A percentile compares a stretch with the other conserved stretches of the same genome.
These are phyloP conservation scores for Megaceryle torquata DNA, from an alignment of 2,113 vertebrate genomes.

Conservation along the genomic window DNA sequence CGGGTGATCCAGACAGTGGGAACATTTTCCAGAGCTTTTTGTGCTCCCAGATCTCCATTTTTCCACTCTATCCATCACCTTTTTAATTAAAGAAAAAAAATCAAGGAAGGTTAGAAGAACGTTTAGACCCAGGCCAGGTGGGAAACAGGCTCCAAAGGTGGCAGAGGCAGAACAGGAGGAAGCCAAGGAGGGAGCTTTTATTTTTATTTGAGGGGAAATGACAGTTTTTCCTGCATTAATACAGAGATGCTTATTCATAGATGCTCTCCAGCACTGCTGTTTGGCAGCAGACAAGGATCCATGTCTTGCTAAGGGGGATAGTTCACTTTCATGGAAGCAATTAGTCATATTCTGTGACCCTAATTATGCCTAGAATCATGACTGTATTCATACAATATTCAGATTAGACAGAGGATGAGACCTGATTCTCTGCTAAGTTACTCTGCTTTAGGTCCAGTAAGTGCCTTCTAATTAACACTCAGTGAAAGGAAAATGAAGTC, in stretches of 20 bases:
- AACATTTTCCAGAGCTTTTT: background rate
- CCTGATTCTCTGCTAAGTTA: background rate
- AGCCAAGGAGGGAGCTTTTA: background rate
- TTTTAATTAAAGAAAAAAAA: background rate
- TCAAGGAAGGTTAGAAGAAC: background rate
- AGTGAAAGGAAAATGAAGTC: slow-evolving; percentile 10
- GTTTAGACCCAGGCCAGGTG: background rate
- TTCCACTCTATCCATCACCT: background rate
- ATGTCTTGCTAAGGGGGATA: background rate
- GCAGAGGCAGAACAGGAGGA: background rate
- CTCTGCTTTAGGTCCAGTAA: background rate
- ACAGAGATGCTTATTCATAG: background rate
- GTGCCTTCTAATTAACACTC: slow-evolving; percentile 36
- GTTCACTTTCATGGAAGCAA: background rate
- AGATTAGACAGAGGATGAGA: background rate
- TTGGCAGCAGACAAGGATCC: background rate
- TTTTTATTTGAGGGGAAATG: background rate
- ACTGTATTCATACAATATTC: background rate
- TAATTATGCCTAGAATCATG: background rate
- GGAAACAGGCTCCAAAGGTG: background rate
- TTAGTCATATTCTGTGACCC: background rate
- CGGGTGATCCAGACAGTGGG: background rate
- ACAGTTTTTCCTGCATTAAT: background rate
- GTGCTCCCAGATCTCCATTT: background rate
- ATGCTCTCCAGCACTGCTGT: background rate